These are phyloP conservation scores for Adelosebastes latens DNA, from an alignment of 2,797 vertebrate species.

Conservation along the genomic window DNA sequence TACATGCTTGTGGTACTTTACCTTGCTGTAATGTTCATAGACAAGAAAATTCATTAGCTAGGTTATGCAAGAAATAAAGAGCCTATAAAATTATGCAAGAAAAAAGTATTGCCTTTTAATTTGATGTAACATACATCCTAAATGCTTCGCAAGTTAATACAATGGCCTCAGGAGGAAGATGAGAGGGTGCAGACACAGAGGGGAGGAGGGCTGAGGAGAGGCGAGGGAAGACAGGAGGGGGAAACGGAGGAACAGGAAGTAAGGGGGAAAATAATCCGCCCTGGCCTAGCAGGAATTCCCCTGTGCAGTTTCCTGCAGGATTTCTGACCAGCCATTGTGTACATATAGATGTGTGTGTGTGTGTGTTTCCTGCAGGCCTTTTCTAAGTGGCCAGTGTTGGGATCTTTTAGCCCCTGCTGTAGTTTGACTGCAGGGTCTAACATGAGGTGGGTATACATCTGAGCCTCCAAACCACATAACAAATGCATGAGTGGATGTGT, in stretches of 20 bases:
- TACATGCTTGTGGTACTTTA: not conserved
- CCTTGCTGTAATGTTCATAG: not conserved
- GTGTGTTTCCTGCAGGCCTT: constrained; percentile 64
- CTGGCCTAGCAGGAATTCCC: constrained; percentile 80
- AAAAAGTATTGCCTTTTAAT: not conserved
- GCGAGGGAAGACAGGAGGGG: constrained; percentile 44
- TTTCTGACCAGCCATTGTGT: constrained; percentile 75
- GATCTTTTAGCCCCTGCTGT: constrained; percentile 75
- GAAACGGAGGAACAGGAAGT: constrained; percentile 75
- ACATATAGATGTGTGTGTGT: constrained; percentile 1
- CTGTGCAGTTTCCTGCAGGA: constrained; percentile 77
- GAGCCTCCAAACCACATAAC: constrained; percentile 69
- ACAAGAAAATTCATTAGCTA: not conserved
- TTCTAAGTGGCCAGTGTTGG: constrained; percentile 54
- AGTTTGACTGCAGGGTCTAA: constrained; percentile 81
- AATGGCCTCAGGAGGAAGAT: constrained; percentile 44
- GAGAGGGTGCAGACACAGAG: constrained; percentile 39
- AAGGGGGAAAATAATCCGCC: constrained; percentile 75
- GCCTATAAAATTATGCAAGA: not conserved
- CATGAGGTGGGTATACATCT: constrained; percentile 79
- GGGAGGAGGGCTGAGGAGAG: constrained; percentile 31
- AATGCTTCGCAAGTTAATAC: constrained; percentile 36
- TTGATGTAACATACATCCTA: constrained; percentile 15
- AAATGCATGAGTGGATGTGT: constrained; percentile 43
- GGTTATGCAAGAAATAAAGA: not conserved